These are phyloP conservation scores for Phalacrocorax carbo DNA, from an alignment of 2,113 vertebrate genomes.

Conservation along the genomic window DNA sequence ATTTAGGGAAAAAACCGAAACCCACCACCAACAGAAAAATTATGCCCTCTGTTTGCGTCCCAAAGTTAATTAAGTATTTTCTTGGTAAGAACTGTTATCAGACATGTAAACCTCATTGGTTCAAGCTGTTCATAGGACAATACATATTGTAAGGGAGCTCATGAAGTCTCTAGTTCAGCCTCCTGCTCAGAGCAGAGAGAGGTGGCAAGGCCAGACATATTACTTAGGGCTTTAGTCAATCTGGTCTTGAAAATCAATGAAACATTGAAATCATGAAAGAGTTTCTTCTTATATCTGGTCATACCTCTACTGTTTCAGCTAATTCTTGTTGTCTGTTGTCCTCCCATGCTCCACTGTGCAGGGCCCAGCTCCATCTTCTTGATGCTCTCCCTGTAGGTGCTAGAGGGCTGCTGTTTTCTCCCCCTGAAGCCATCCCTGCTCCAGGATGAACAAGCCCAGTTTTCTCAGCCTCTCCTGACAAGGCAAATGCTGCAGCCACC, in stretches of 20 bases:
- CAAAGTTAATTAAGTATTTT: neutral
- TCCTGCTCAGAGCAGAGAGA: neutral
- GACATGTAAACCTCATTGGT: neutral
- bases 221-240: neutral
- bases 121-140: neutral
- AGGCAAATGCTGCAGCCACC: neutral
- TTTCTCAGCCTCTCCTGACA: neutral
- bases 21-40: accelerated
- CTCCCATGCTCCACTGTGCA: neutral
- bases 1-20: neutral
- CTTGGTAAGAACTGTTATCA: neutral
- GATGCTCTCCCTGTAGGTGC: neutral
- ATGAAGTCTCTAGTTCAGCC: neutral
- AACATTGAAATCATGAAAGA: neutral
- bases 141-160: neutral
- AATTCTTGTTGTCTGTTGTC: neutral
- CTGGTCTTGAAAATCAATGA: neutral
- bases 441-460: neutral
- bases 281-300: neutral
- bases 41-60: neutral
- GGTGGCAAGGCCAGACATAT: neutral
- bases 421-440: neutral
- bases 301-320: neutral
- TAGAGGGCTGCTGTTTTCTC: neutral
- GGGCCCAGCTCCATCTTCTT: neutral